Conservation (phyloP, 2,888 invertebrate genomes). For the Perizoma flavofasciatum region DNA sequence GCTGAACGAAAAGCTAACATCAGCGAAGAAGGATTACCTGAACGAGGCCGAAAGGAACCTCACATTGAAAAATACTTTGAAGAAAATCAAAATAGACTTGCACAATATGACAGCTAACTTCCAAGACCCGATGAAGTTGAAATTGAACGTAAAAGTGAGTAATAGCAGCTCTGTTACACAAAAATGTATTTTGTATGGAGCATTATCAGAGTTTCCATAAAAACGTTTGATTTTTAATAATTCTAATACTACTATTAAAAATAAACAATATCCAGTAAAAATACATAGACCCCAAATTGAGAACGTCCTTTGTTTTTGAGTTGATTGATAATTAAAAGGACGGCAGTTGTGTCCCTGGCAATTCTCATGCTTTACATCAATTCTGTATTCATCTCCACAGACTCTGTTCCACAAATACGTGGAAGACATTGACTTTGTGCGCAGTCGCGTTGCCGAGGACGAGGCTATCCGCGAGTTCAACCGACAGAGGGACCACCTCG, state of each 20-base stretch:
- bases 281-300: no score
- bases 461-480: conserved; percentile 90
- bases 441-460: conserved; percentile 87
- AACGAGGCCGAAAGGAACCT: conserved; percentile 86
- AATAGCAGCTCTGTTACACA: conserved; percentile 23
- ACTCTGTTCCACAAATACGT: conserved; percentile 88
- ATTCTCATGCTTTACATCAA: no score
- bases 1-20: conserved; percentile 89
- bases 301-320: no score
- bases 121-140: conserved; percentile 88
- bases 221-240: no score
- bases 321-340: no score
- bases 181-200: no score
- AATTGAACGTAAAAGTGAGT: conserved; percentile 81
- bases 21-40: conserved; percentile 88
- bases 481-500: conserved; percentile 92
- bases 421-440: conserved; percentile 87
- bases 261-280: no score
- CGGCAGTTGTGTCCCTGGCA: no score
- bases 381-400: conserved; percentile 49
- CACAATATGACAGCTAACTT: conserved; percentile 91
- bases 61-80: conserved; percentile 85
- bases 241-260: no score
- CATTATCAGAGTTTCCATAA: no score
- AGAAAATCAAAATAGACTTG: conserved; percentile 91